A percentile compares a stretch with the other conserved stretches of the same genome.
Evolutionary conservation across 2,113 vertebrate genomes (phyloP).

Genomic region (Orthonyx spaldingii): DNA sequence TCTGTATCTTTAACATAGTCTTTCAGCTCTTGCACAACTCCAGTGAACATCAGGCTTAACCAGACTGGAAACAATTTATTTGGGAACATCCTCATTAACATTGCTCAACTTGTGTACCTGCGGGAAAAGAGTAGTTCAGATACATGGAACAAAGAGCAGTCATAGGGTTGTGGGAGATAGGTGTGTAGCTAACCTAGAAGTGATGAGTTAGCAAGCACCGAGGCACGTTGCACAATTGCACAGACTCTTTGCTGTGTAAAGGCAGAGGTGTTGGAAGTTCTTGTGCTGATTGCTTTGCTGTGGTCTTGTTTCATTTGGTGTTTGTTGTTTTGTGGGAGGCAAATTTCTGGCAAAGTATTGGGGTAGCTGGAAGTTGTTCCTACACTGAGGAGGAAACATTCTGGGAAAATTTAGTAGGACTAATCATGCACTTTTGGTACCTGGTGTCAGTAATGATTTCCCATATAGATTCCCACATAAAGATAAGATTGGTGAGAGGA

Average conservation of each 20-base stretch:
- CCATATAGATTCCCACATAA: background rate
- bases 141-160: background rate
- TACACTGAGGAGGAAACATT: background rate
- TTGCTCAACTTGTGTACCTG: background rate
- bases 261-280: background rate
- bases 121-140: background rate
- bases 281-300: background rate
- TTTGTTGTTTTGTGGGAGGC: background rate
- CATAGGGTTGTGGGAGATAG: background rate
- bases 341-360: background rate
- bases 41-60: background rate
- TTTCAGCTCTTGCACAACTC: background rate
- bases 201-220: background rate
- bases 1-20: background rate
- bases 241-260: background rate
- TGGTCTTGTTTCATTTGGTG: background rate
- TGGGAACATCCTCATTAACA: background rate
- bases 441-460: background rate
- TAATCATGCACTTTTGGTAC: background rate
- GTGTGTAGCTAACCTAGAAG: background rate
- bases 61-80: background rate
- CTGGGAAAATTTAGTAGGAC: background rate
- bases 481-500: background rate
- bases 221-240: background rate
- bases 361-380: background rate